Percentiles rank a stretch among this genome's conserved stretches.
phyloP scores from a whole-genome alignment of 1,140 invertebrate species.

The Sinella curviseta region DNA sequence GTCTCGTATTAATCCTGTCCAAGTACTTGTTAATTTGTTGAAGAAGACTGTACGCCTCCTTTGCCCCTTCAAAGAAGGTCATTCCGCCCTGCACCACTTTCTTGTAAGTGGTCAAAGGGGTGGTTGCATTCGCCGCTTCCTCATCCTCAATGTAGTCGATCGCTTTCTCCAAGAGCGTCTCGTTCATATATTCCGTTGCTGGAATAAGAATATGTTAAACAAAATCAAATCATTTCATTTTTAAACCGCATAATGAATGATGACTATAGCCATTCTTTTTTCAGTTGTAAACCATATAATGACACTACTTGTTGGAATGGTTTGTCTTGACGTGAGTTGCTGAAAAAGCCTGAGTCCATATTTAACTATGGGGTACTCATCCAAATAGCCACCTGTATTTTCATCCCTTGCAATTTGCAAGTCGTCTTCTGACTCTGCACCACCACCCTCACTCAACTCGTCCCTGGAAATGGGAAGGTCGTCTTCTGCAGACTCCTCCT shows the following conservation, averaged over 20 bases:
- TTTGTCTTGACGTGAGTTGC: neutral
- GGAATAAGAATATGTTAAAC: neutral
- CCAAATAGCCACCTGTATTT: neutral
- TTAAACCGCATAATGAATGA: too few species aligned
- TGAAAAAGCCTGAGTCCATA: neutral
- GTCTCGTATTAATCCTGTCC: neutral
- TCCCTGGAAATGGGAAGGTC: neutral
- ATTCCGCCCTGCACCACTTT: conserved; percentile 26
- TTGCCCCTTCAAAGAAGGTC: conserved; percentile 38
- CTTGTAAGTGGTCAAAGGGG: neutral
- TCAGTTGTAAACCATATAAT: too few species aligned
- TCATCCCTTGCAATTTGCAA: neutral
- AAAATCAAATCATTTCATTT: neutral
- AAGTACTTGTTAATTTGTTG: conserved; percentile 19
- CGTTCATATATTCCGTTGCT: neutral
- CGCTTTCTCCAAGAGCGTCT: too few species aligned
- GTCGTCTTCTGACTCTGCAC: neutral
- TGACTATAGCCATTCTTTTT: too few species aligned
- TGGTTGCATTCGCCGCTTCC: neutral
- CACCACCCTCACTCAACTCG: neutral
- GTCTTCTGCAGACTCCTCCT: neutral
- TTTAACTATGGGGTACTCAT: neutral
- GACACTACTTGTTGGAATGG: neutral
- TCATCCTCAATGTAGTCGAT: conserved; percentile 6
- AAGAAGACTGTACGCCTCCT: conserved; percentile 38